Base-by-base conservation (phyloP, 1,140 invertebrate genomes). In the Anoplophora glabripennis region DNA sequence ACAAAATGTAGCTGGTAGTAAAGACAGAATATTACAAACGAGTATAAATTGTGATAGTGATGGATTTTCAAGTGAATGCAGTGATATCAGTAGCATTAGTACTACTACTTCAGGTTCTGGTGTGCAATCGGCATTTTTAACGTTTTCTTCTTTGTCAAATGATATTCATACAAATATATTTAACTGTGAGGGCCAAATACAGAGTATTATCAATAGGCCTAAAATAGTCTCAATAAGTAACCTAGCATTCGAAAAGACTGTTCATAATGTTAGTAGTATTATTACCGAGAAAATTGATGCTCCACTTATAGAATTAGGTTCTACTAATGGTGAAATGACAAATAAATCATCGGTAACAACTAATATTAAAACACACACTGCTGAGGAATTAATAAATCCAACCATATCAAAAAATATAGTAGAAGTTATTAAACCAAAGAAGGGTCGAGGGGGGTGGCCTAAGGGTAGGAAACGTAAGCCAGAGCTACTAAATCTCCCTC, bases 381-480 rank as follows among this genome's bases (percentile, higher is more conserved):
- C 53, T 15, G 15, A 18, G 7, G n/a, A 41, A 2, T 12, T 41
- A 41, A 41, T 41, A 3, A 41, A 41, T n/a, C 38, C 38, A 41
- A 17, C 7, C n/a, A 17, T 41, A 41, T 12, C 59, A 17, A 17
- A 41, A 58, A 21, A 34, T 12, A 53, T 51, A 33, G n/a, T 28
- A 7, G 58, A 60, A 21, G 55, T 61, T 2, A 34, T 54, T 18
- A 67, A 63, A 37, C 64, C 69, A 40, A 69, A 68, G 61, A 83
- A 83, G 72, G 75, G 75, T 45, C 76, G 80, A 71, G 81, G 83
- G 57, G 83, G 83, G 1, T 84, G 83, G 83, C 83, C 83, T 4
- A 84, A 84, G 75, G 83, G 83, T 1, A 77, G 82, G 37, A 83
- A 81, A 69, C 64, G 83, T 36, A 84, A 84, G 70, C 78, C 78